Percentiles rank a stretch among this genome's conserved stretches.
These are phyloP conservation scores for Coluber constrictor DNA, from an alignment of 2,797 vertebrate genomes.

Conservation along the genomic window DNA sequence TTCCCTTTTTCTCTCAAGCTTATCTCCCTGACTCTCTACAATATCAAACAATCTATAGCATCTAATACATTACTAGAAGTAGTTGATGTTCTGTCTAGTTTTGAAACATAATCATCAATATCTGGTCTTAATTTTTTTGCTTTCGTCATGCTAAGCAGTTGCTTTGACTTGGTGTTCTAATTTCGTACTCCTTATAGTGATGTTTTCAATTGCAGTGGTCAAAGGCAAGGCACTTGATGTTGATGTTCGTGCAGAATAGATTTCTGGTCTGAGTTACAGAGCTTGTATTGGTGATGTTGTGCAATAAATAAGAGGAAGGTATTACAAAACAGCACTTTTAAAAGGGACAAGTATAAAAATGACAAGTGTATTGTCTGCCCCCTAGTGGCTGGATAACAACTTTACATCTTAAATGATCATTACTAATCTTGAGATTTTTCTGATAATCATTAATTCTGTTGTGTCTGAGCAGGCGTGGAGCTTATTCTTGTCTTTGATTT, in stretches of 20 bases:
- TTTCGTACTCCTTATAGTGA: neutral
- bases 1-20: neutral
- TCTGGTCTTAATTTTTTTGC: neutral
- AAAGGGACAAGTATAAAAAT: neutral
- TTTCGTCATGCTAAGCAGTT: neutral
- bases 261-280: neutral
- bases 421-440: neutral
- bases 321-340: neutral
- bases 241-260: neutral
- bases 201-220: neutral
- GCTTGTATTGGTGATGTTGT: neutral
- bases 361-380: slow-evolving; percentile 44
- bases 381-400: slow-evolving; percentile 44
- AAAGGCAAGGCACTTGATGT: neutral
- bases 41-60: neutral
- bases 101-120: neutral
- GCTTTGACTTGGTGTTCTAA: neutral
- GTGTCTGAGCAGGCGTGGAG: neutral
- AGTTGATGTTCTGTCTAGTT: neutral
- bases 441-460: neutral
- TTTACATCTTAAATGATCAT: neutral
- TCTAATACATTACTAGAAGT: neutral
- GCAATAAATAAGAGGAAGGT: neutral
- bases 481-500: neutral
- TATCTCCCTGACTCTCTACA: neutral